Percentiles rank a stretch among this genome's conserved stretches.
Evolutionary conservation across 2,888 invertebrate genomes (phyloP).

Genomic region (Heliconius sara): DNA sequence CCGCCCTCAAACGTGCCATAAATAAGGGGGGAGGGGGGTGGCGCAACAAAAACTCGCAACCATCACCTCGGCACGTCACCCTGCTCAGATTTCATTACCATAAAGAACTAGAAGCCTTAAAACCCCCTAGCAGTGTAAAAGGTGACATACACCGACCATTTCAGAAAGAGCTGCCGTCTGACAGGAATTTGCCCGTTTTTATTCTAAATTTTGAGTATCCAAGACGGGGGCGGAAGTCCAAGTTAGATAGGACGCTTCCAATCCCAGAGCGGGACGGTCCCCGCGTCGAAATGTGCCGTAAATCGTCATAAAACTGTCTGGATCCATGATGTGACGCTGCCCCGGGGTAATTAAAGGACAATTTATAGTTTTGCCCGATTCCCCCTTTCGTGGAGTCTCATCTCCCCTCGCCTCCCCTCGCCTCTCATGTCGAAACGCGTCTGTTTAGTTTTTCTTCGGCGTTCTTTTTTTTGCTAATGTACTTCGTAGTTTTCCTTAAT

Average conservation of each 20-base stretch:
- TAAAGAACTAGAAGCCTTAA: slow-evolving; percentile 84
- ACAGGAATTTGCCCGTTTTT: slow-evolving; percentile 37
- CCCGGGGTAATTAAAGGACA: slow-evolving; percentile 85
- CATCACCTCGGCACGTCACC: slow-evolving; percentile 83
- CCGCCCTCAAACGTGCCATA: slow-evolving; percentile 80
- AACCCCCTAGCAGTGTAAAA: slow-evolving; percentile 74
- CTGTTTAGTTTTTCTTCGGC: slow-evolving; percentile 57
- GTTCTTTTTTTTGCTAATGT: slow-evolving; percentile 43
- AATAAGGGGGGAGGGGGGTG: slow-evolving; percentile 71
- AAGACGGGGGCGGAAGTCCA: slow-evolving; percentile 54
- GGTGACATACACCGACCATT: slow-evolving; percentile 59
- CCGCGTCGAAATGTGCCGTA: slow-evolving; percentile 81
- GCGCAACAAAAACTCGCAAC: slow-evolving; percentile 81
- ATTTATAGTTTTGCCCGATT: slow-evolving; percentile 81
- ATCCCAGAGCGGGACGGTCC: slow-evolving; percentile 71
- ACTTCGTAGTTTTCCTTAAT: slow-evolving; percentile 42
- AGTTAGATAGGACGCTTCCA: slow-evolving; percentile 62
- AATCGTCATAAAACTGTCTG: slow-evolving; percentile 89
- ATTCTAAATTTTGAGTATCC: slow-evolving; percentile 30
- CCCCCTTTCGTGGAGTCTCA: slow-evolving; percentile 63
- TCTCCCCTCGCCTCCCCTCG: slow-evolving; percentile 51
- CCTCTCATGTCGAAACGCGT: slow-evolving; percentile 63
- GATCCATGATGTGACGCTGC: slow-evolving; percentile 88
- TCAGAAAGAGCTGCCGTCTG: slow-evolving; percentile 45
- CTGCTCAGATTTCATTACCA: slow-evolving; percentile 85